Base-by-base conservation (phyloP, 2,797 vertebrate genomes). In the Taenioides sp. region DNA sequence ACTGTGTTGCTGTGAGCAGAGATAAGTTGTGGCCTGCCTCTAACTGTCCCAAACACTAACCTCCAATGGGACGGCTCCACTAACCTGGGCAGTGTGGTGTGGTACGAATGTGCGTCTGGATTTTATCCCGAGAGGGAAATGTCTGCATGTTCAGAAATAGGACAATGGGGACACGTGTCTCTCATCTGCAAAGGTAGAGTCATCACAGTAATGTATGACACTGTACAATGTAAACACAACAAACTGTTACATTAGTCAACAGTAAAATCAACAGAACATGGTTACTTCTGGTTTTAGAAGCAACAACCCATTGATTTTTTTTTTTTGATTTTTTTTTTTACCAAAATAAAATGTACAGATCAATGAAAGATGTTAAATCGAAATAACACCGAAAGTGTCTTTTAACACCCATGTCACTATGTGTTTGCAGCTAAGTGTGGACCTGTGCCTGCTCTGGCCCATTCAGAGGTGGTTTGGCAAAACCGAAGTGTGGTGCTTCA, bases 21-120 rank as follows among this genome's bases (percentile, higher is more conserved):
- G 91, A 89, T 94, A 87, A 86, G 88, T 67, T 97, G 96, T 80
- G 95, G 95, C 17, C 83, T 78, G 71, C 95, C 96, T 72, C 80
- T 87, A 71, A 77, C 40, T 37, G 70, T 92, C 79, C 90, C 92
- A 55, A 79, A 91, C 71, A 83, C 94, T 49, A 85, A 92, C 66
- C 84, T 93, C 27, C 78, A 87, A 67, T 95, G 94, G 95, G 79
- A 94, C 71, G 79, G 84, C 55, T 83, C 80, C 63, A 93, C 88
- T 74, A 80, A 73, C 63, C 84, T 86, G 0, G 70, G 91, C 67
- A 95, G 93, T 76, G 87, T 84, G 73, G 91, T 85, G 59, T 83
- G 89, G 40, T 96, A 96, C 84, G 82, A 73, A 61, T 96, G 95
- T 80, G 65, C 73, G 82, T 82, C 91, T 65, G 94, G 95, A 73